Evolutionary conservation across 2,888 invertebrate species (phyloP), one percentile per base, ranked within the genome.

Genomic region (Phyto melanocephala): DNA sequence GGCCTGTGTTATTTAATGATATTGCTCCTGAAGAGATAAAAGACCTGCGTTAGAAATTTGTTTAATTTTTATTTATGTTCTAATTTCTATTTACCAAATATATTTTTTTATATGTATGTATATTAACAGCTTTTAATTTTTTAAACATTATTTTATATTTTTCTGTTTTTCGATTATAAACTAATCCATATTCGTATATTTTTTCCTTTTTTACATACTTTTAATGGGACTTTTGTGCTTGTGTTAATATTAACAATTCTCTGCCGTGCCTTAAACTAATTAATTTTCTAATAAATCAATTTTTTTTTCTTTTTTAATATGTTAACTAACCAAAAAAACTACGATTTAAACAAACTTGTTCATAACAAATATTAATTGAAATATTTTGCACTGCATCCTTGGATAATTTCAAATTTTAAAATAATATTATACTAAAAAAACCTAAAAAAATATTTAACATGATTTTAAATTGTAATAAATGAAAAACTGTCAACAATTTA

Each of bases 171-270:
- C 54, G 20, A 40, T 68, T 33, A 47, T 62, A 37, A 20, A 68
- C 47, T 79, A 79, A 71, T 62, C 40, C 52, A 52, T n/a, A n/a
- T n/a, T n/a, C n/a, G n/a, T n/a, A n/a, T 68, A 45, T 20, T 52
- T 67, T 81, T 79, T 40, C 58, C 63, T 65, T 52, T 75, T 75
- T 63, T 70, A 63, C 56, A 79, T 72, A 60, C 54, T 67, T 72
- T 72, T 68, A n/a, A n/a, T 68, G 77, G 81, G 81, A 77, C 68
- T 77, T 50, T 77, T 81, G 60, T 81, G 81, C 81, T 68, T 74
- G 81, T 54, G 37, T 56, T 77, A 45, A 22, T 65, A 28, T 72
- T 70, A 42, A 20, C 33, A 50, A 71, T 22, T 54, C 13, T 33
- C 47, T 47, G 33, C 15, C 28, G 54, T 5, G 62, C 35, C 20